Evolutionary conservation across 2,888 invertebrate genomes (phyloP).

Genomic region (Heliconius ismenius): DNA sequence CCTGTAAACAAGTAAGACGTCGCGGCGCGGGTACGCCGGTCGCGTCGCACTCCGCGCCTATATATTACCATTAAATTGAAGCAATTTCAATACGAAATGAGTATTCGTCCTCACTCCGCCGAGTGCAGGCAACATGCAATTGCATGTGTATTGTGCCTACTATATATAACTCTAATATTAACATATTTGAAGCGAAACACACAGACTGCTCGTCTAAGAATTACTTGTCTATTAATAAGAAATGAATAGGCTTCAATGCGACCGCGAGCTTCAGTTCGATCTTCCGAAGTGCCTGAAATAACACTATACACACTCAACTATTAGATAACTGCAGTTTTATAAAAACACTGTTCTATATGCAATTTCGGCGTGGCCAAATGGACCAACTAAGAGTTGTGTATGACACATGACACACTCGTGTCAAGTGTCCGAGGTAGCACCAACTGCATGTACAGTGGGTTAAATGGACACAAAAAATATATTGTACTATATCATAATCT

Average conservation of each 20-base stretch:
- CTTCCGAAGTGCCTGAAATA: not conserved
- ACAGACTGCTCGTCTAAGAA: conserved; percentile 4
- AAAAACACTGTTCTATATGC: not conserved
- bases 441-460: no score
- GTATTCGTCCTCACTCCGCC: not conserved
- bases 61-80: conserved; percentile 4
- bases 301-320: not conserved
- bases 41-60: not conserved
- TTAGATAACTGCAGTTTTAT: not conserved
- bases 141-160: not conserved
- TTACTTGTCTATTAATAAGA: conserved; percentile 28
- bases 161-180: not conserved
- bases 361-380: not conserved
- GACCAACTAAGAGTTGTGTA: no score
- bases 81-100: not conserved
- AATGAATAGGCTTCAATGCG: conserved; percentile 22
- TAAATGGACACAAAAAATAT: no score
- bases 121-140: not conserved
- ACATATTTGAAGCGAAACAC: not conserved
- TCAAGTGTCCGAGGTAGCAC: no score
- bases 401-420: no score
- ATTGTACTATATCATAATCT: no score
- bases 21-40: not conserved
- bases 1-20: not conserved
- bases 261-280: not conserved